Conservation (phyloP, 2,888 invertebrate species). For the Eudemis profundana region DNA sequence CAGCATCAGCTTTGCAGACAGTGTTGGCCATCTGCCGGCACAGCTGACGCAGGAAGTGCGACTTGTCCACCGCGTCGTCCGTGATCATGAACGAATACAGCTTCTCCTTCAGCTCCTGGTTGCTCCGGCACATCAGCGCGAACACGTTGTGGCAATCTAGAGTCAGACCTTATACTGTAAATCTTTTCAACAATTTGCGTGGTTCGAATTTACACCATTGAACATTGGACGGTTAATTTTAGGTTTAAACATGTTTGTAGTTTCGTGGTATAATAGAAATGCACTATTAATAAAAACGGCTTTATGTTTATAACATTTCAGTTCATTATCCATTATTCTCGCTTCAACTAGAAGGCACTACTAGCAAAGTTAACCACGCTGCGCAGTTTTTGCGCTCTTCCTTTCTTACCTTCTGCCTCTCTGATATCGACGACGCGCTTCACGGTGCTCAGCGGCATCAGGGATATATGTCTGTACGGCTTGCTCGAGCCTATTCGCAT, state of each 20-base stretch:
- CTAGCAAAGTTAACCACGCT: too few species aligned
- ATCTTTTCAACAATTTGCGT: not conserved
- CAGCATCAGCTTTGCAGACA: conserved; percentile 96
- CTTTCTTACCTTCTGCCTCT: conserved; percentile 92
- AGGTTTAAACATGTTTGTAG: too few species aligned
- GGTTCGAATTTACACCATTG: too few species aligned
- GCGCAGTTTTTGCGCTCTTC: too few species aligned
- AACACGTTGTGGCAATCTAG: conserved; percentile 95
- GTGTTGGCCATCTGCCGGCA: conserved; percentile 97
- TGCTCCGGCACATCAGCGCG: conserved; percentile 94
- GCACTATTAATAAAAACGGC: too few species aligned
- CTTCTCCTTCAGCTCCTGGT: conserved; percentile 94
- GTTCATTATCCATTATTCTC: too few species aligned
- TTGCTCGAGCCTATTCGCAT: conserved; percentile 89
- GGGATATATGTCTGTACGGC: conserved; percentile 95
- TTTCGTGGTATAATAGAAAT: too few species aligned
- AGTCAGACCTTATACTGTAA: conserved; percentile 46
- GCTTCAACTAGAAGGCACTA: too few species aligned
- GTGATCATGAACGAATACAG: conserved; percentile 94
- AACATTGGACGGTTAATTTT: too few species aligned
- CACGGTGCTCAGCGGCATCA: conserved; percentile 95
- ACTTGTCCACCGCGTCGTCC: conserved; percentile 93
- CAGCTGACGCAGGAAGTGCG: conserved; percentile 91
- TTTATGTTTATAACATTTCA: too few species aligned
- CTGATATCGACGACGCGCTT: conserved; percentile 96